Percentiles rank a stretch among this genome's conserved stretches.
Evolutionary conservation across 2,888 invertebrate species (phyloP).

Genomic region (Platycnemis pennipes): DNA sequence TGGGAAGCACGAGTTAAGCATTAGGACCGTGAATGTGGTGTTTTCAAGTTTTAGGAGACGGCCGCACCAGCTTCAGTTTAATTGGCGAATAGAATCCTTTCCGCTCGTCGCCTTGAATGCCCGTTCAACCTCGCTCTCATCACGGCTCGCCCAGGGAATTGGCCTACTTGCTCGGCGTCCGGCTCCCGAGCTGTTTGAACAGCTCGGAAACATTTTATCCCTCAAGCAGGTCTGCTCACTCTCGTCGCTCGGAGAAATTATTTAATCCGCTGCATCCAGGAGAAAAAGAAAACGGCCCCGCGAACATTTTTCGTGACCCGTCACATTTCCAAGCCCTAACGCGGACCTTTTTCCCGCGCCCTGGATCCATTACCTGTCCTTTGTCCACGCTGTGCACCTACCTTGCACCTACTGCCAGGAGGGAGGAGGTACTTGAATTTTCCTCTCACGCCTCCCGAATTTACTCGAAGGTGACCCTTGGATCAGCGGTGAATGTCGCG

Average conservation of each 20-base stretch:
- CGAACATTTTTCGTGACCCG: neutral
- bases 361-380: neutral
- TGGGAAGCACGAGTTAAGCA: too few species aligned
- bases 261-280: neutral
- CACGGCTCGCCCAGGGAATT: neutral
- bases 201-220: conserved; percentile 20
- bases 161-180: conserved; percentile 21
- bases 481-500: neutral
- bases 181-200: neutral
- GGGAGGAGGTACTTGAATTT: neutral
- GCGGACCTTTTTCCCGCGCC: neutral
- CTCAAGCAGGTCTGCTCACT: neutral
- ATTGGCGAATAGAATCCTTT: too few species aligned
- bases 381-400: neutral
- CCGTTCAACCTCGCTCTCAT: neutral
- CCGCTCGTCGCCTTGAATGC: too few species aligned
- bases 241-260: conserved; percentile 8
- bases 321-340: neutral
- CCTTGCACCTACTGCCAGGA: neutral
- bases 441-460: neutral
- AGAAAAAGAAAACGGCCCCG: neutral
- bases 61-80: too few species aligned
- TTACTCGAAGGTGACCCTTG: neutral
- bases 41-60: too few species aligned
- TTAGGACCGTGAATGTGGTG: too few species aligned